A percentile compares a stretch with the other conserved stretches of the same genome.
Evolutionary conservation across 2,888 invertebrate genomes (phyloP).

Genomic region (Ophioninae sp.): DNA sequence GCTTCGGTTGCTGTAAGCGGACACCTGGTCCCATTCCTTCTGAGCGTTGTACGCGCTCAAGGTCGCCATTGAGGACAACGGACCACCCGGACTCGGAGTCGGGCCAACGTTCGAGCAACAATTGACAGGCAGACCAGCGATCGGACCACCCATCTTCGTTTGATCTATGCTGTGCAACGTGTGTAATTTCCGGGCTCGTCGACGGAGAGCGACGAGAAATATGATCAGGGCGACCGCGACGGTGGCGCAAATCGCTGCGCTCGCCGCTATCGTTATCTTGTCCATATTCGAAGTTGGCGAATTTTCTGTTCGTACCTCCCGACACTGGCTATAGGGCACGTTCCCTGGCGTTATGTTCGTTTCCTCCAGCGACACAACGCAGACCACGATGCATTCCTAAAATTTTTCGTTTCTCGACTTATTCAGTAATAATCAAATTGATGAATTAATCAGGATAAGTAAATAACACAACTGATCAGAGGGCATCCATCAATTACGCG

Average conservation of each 20-base stretch:
- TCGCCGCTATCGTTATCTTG: slow-evolving; percentile 96
- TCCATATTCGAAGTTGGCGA: slow-evolving; percentile 95
- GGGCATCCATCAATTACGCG: no score
- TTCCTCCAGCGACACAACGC: slow-evolving; percentile 95
- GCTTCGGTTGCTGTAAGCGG: slow-evolving; percentile 94
- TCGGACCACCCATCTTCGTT: slow-evolving; percentile 86
- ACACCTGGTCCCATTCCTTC: slow-evolving; percentile 94
- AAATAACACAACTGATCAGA: neutral
- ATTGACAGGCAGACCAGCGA: slow-evolving; percentile 89
- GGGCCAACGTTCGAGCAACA: slow-evolving; percentile 89
- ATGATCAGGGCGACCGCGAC: slow-evolving; percentile 95
- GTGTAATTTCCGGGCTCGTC: slow-evolving; percentile 90
- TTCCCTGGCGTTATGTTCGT: slow-evolving; percentile 93
- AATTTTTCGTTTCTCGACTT: slow-evolving; percentile 61
- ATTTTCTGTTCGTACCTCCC: slow-evolving; percentile 93
- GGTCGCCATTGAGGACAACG: slow-evolving; percentile 91
- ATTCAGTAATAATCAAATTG: no score
- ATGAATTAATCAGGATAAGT: no score
- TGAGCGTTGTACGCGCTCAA: slow-evolving; percentile 92
- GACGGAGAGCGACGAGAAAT: slow-evolving; percentile 92
- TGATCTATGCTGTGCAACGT: slow-evolving; percentile 84
- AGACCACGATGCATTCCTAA: slow-evolving; percentile 96
- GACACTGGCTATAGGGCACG: slow-evolving; percentile 92
- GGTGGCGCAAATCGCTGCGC: slow-evolving; percentile 95
- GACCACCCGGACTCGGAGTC: slow-evolving; percentile 90